Base-by-base conservation (phyloP, 2,797 vertebrate genomes). In the Aulostomus chinensis region DNA sequence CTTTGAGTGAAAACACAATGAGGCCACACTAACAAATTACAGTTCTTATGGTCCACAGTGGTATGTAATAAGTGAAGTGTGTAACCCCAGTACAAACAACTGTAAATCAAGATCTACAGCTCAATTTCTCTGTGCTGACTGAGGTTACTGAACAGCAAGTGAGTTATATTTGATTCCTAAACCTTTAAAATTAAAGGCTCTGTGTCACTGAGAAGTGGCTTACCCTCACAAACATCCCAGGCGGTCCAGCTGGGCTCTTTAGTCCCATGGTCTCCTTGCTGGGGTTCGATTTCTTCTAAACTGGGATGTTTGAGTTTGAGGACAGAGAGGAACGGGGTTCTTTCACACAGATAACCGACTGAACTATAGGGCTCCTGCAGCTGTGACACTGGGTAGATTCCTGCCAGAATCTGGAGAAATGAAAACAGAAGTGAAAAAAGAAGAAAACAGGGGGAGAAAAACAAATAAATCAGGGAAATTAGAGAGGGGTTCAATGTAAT, bases 201-300 rank as follows among this genome's bases (percentile, higher is more conserved):
- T n/a, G n/a, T n/a, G n/a, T n/a, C n/a, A n/a, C n/a, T n/a, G n/a
- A n/a, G n/a, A 9, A 41, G 13, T 21, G 0, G 1, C 73, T 49
- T 62, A 96, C 96, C 94, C 84, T 98, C 96, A 17, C 96, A 98
- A 39, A 97, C 88, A 17, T 94, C 93, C 95, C 95, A 98, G 17
- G 96, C 94, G 0, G 94, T 94, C 95, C 95, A 97, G 2, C 52
- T 62, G 0, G 81, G 81, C 39, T 87, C 87, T 63, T 8, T 49
- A 2, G 78, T 39, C 2, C 24, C 47, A 1, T 78, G 61, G 2
- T 54, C 71, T 75, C 3, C 52, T 67, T 5, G 85, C 58, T 75
- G 76, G 3, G 74, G 48, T 22, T 18, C 42, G 0, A 9, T 52
- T 1, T 83, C 85, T 12, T 76, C 24, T 0, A 80, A 37, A 18